Percentiles rank a stretch among this genome's conserved stretches.
These are phyloP conservation scores for Meloidogyne exigua DNA, from an alignment of 1,140 invertebrate species.

Conservation along the genomic window DNA sequence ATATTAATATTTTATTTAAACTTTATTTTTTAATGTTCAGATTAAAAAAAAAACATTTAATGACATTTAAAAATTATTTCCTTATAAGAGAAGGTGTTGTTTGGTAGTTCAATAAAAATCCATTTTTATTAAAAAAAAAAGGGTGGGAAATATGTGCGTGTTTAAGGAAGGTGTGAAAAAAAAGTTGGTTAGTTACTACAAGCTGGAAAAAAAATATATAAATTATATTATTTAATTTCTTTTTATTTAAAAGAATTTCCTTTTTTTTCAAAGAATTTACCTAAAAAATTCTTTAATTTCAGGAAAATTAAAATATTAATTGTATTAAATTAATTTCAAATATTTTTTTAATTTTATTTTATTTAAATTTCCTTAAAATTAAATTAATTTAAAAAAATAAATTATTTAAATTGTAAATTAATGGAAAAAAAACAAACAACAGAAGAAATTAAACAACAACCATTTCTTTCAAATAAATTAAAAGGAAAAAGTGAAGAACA, in stretches of 20 bases:
- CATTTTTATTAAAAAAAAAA: neutral
- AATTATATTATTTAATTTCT: neutral
- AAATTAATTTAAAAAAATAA: neutral
- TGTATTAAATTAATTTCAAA: too few species aligned
- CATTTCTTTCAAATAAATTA: neutral
- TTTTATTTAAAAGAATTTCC: neutral
- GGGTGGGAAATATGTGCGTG: neutral
- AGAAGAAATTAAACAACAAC: neutral
- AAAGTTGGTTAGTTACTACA: neutral
- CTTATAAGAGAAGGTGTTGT: too few species aligned
- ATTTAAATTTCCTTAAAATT: neutral
- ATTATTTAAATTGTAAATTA: neutral
- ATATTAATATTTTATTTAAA: too few species aligned
- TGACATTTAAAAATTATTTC: too few species aligned
- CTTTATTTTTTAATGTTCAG: too few species aligned
- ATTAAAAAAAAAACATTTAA: too few species aligned
- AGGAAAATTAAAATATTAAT: too few species aligned
- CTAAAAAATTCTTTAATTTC: too few species aligned
- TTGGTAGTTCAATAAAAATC: neutral
- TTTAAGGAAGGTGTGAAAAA: neutral
- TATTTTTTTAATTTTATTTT: too few species aligned
- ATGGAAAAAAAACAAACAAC: neutral
- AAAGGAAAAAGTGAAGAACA: conserved; percentile 4
- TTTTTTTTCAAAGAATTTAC: too few species aligned
- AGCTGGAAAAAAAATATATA: conserved; percentile 5